Base-by-base conservation (phyloP, 2,113 vertebrate species). In the Tachysurus vachellii region DNA sequence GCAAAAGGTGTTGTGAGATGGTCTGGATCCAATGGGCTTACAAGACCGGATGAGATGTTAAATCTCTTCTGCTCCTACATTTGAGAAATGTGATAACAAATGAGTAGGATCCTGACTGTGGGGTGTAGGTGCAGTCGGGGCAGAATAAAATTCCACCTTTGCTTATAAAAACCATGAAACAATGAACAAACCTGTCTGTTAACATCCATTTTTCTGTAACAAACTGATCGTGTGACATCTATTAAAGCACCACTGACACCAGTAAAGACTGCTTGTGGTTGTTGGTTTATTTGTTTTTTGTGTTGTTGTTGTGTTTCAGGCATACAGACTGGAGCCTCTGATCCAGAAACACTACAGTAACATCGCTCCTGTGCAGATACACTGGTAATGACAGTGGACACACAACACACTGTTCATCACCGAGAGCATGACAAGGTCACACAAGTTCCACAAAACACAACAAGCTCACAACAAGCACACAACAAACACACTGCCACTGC, bases 311-410 rank as follows among this genome's bases (percentile, higher is more conserved):
- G n/a, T 90, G 3, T 80, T 54, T 0, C 91, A 99, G 98, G 98
- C 98, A 4, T 99, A 99, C 90, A 95, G 98, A 68, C 89, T 99
- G 94, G 98, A 99, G 89, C 98, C 98, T 7, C 94, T 99, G 76
- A 97, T 99, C 91, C 88, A 99, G 89, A 99, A 97, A 70, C 97
- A 99, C 93, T 99, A 99, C 94, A 98, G 95, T 93, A 99, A 98
- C 94, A 96, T 99, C 81, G 93, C 96, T 0, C 98, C 98, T 0
- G 95, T 99, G 59, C 97, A 99, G 91, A 99, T 99, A 90, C 96
- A 99, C 94, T 99, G 97, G 96, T 98, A 88, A 61, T 26, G 7
- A 81, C 79, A 17, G 14, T n/a, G 3, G 3, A 9, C 36, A 71
- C 31, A 42, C 31, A 42, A 75, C 23, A 54, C 50, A 8, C 14